phyloP scores from a whole-genome alignment of 2,888 invertebrate genomes.

The Ophioninae sp. region DNA sequence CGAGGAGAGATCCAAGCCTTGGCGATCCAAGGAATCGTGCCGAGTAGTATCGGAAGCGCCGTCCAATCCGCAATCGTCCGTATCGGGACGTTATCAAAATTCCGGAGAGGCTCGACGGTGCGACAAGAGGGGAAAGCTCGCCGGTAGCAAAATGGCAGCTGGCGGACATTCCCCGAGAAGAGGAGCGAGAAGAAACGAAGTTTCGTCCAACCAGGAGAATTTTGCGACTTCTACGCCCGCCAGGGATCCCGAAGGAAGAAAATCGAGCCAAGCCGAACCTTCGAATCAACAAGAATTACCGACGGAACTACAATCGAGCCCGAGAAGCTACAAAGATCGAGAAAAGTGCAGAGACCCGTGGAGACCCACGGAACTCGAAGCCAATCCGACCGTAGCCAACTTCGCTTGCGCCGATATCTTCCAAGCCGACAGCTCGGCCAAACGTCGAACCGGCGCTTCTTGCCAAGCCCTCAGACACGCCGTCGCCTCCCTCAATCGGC shows the following conservation, averaged over 20 bases:
- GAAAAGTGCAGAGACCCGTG: slow-evolving; percentile 78
- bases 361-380: slow-evolving; percentile 78
- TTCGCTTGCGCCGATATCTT: slow-evolving; percentile 67
- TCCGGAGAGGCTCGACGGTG: slow-evolving; percentile 54
- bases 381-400: slow-evolving; percentile 37
- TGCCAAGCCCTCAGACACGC: slow-evolving; percentile 95
- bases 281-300: slow-evolving; percentile 71
- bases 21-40: slow-evolving; percentile 70
- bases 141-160: not conserved
- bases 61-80: slow-evolving; percentile 58
- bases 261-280: slow-evolving; percentile 64
- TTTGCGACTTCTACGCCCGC: slow-evolving; percentile 67
- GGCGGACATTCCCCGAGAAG: no score
- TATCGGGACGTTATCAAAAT: slow-evolving; percentile 43
- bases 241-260: slow-evolving; percentile 66
- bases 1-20: slow-evolving; percentile 74
- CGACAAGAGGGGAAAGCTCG: slow-evolving; percentile 34
- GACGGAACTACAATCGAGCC: slow-evolving; percentile 76
- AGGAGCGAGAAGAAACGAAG: no score
- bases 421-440: slow-evolving; percentile 55
- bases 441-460: slow-evolving; percentile 86
- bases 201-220: no score
- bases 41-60: slow-evolving; percentile 70
- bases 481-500: slow-evolving; percentile 93
- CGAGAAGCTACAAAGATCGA: slow-evolving; percentile 77